Percentiles rank a stretch among this genome's conserved stretches.
phyloP scores from a whole-genome alignment of 2,797 vertebrate species.

The Sandelia bainsii region DNA sequence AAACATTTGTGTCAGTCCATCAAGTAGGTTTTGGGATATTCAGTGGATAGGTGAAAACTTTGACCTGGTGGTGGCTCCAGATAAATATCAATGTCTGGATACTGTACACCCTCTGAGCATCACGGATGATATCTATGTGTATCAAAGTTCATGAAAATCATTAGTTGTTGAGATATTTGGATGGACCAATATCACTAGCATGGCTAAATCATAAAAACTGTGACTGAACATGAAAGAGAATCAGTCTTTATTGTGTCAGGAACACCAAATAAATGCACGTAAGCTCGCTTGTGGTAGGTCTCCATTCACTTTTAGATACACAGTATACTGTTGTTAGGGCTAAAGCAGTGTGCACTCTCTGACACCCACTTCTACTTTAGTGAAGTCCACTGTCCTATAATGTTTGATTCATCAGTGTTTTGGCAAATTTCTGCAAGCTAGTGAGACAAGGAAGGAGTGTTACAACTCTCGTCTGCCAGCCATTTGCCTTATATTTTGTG shows the following conservation, averaged over 20 bases:
- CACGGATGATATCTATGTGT: background rate
- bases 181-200: background rate
- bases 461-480: background rate
- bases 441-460: background rate
- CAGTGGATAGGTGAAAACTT: background rate
- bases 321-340: background rate
- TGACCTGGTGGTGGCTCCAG: too few species aligned
- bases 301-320: too few species aligned
- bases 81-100: background rate
- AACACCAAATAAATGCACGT: background rate
- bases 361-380: background rate
- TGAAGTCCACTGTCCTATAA: background rate
- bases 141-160: background rate
- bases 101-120: background rate
- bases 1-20: background rate
- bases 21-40: background rate
- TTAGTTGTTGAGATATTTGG: background rate
- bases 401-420: background rate
- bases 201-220: background rate
- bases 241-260: slow-evolving; percentile 29
- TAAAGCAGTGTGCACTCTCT: background rate
- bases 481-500: slow-evolving; percentile 16
- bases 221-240: slow-evolving; percentile 4
- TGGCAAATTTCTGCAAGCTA: background rate
- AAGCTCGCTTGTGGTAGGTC: background rate